Conservation (phyloP, 2,888 invertebrate genomes). For the Drepanosiphum platanoidis region DNA sequence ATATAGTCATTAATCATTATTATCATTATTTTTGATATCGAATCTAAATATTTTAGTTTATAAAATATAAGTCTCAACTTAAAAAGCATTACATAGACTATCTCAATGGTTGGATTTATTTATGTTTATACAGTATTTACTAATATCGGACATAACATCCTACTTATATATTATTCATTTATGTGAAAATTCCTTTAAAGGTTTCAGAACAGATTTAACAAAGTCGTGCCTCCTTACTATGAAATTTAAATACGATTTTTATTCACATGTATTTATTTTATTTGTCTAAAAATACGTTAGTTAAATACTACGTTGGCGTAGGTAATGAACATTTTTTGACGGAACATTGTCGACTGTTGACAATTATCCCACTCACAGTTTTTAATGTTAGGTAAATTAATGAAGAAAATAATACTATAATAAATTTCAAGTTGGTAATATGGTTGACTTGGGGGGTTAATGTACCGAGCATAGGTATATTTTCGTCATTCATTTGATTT, state of each 20-base stretch:
- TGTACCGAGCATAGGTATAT: conserved; percentile 27
- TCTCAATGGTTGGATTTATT: too few relatives aligned
- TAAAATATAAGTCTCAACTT: too few relatives aligned
- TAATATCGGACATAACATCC: too few relatives aligned
- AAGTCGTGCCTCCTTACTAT: neutral
- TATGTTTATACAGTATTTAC: too few relatives aligned
- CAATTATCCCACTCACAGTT: conserved; percentile 20
- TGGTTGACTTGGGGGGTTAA: conserved; percentile 14
- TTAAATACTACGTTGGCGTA: conserved; percentile 26
- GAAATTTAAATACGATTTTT: neutral
- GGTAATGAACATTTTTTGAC: conserved; percentile 33
- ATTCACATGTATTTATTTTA: neutral
- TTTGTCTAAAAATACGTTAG: conserved; percentile 15
- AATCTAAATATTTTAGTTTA: too few relatives aligned
- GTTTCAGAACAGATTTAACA: too few relatives aligned
- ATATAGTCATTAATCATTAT: too few relatives aligned
- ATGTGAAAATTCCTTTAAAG: too few relatives aligned
- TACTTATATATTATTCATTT: too few relatives aligned
- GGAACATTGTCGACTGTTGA: conserved; percentile 27
- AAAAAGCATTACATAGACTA: too few relatives aligned
- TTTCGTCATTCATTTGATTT: neutral
- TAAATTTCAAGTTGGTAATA: neutral
- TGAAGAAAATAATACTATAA: neutral
- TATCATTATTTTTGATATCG: too few relatives aligned
- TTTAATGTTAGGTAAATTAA: conserved; percentile 15